Conservation (phyloP, 2,888 invertebrate species). For the Dyspetes luteomarginatus region DNA sequence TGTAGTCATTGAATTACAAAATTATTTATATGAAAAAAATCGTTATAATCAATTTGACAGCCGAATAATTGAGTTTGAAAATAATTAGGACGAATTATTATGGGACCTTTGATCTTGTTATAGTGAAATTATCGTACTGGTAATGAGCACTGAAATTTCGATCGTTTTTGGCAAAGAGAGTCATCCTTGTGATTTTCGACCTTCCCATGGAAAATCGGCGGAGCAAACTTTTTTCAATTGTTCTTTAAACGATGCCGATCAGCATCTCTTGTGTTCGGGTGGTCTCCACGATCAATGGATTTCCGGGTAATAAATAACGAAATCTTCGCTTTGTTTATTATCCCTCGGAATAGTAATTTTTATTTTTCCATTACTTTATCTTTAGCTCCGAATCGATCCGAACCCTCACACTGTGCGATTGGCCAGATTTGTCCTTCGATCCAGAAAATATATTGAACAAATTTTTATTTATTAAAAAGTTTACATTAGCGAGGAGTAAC, state of each 20-base stretch:
- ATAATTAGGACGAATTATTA: background rate
- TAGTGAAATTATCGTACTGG: slow-evolving; percentile 15
- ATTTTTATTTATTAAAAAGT: slow-evolving; percentile 73
- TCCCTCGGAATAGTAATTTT: background rate
- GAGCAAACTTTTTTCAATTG: slow-evolving; percentile 45
- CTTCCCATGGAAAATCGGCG: background rate
- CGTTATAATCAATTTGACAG: no score
- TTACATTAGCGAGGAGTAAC: slow-evolving; percentile 75
- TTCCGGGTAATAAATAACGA: slow-evolving; percentile 39
- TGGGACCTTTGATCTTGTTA: background rate
- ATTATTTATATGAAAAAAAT: background rate
- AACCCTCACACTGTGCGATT: slow-evolving; percentile 72
- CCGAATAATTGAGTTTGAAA: no score
- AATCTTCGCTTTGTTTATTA: background rate
- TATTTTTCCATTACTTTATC: slow-evolving; percentile 8
- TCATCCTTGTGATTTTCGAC: slow-evolving; percentile 41
- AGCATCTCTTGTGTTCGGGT: slow-evolving; percentile 71
- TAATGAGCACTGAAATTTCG: slow-evolving; percentile 4
- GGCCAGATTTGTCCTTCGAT: slow-evolving; percentile 74
- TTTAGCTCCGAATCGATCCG: slow-evolving; percentile 59
- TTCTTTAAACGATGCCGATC: slow-evolving; percentile 59
- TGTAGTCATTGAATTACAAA: no score
- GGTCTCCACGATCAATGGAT: slow-evolving; percentile 66
- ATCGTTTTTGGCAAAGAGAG: slow-evolving; percentile 38
- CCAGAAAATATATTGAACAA: slow-evolving; percentile 70